phyloP scores from a whole-genome alignment of 2,113 vertebrate species.

The Aphelocoma coerulescens region DNA sequence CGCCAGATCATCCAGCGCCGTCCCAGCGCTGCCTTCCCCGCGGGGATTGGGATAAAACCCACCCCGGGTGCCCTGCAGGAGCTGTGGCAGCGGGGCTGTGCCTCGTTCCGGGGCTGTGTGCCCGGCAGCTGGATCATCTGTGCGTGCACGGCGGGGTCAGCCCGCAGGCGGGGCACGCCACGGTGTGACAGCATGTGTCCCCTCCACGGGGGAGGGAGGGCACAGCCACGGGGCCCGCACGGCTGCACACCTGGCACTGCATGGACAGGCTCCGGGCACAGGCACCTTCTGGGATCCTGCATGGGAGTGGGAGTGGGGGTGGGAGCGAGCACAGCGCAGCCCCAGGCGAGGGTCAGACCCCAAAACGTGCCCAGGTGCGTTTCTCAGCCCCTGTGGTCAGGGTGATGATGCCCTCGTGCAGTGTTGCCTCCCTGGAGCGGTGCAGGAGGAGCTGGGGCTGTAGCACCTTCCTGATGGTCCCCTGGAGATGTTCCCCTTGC shows the following conservation, averaged over 20 bases:
- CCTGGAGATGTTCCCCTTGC: background rate
- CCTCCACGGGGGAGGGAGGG: background rate
- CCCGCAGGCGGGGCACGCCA: background rate
- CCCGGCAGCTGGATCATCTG: background rate
- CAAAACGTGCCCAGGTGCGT: background rate
- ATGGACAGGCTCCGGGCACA: conserved; percentile 38
- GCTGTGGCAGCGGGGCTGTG: background rate
- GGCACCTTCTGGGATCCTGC: background rate
- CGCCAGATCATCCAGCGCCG: conserved; percentile 32
- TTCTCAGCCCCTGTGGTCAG: background rate
- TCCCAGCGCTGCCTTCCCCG: background rate
- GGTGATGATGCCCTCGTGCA: accelerated
- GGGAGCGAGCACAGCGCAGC: background rate
- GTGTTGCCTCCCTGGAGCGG: background rate
- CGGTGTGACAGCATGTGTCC: conserved; percentile 63
- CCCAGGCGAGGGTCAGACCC: background rate
- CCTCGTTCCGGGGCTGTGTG: accelerated
- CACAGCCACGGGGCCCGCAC: background rate
- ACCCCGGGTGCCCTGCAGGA: background rate
- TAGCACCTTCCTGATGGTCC: background rate
- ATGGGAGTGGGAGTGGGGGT: background rate
- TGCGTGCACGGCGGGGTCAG: accelerated
- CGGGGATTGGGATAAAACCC: accelerated
- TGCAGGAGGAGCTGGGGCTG: background rate
- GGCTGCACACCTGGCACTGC: conserved; percentile 65